Evolutionary conservation across 64 coral and sea anemone genomes (phyloP), one percentile per base, ranked within the genome.

Genomic region (Hydrozoanthus tunicans): DNA sequence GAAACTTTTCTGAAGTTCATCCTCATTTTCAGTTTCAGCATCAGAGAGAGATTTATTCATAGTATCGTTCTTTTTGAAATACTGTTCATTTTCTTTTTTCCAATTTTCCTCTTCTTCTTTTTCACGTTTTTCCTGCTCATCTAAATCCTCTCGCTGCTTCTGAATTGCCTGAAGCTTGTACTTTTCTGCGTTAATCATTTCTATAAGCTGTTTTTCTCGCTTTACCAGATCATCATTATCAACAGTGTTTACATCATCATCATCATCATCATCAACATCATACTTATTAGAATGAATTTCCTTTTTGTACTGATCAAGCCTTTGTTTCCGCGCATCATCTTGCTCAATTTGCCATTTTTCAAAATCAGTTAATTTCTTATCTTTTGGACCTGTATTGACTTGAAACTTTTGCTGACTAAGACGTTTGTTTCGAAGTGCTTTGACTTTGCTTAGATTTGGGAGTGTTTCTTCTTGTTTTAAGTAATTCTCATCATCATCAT

Each of bases 291-390:
- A 88, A 17, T 20, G 9, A 14, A 8, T 60, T 25, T 73, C 70
- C 64, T 83, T 62, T 56, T 69, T 97, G 70, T 90, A 62, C 69
- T 92, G 94, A 69, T 91, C 70, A 23, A 94, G 77, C 53, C 92
- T 89, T 70, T 97, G 52, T 82, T 80, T 15, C 53, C 79, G 79
- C 62, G 88, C 89, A 86, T 89, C 60, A 62, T 97, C 78, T 20
- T 94, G 95, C 25, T 94, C 81, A 62, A 97, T 79, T 88, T 94
- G 95, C 92, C 92, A 94, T 55, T 90, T 97, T 89, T 97, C 92
- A 53, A 96, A 96, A 59, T 96, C 94, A 88, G 89, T 93, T 72
- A 92, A 78, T 63, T 96, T 93, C 8, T 0, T 52, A 73, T 97
- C 79, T 12, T 63, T 57, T 27, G 68, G 52, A 24, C 23, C 43